A percentile compares a stretch with the other conserved stretches of the same genome.
phyloP scores from a whole-genome alignment of 1,140 invertebrate genomes.

The Penaeus chinensis region DNA sequence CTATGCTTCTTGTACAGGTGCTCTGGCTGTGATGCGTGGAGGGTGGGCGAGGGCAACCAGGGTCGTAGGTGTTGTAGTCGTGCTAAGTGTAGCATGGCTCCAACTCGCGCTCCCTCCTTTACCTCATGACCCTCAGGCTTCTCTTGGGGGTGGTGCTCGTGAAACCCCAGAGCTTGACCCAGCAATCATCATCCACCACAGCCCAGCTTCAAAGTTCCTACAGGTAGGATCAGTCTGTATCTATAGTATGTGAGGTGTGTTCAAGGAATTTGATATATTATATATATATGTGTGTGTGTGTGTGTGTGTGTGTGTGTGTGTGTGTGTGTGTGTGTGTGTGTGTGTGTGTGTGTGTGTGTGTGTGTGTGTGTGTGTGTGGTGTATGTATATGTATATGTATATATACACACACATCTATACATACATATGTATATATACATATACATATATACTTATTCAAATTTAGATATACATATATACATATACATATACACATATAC shows the following conservation, averaged over 20 bases:
- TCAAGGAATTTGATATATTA: too few relatives aligned
- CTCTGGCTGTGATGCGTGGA: slow-evolving; percentile 57
- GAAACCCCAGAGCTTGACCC: slow-evolving; percentile 61
- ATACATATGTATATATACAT: too few relatives aligned
- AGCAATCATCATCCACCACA: slow-evolving; percentile 28
- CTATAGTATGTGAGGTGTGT: neutral
- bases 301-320: too few relatives aligned
- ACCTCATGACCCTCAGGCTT: slow-evolving; percentile 58
- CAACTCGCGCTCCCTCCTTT: slow-evolving; percentile 62
- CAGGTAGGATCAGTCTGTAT: slow-evolving; percentile 22
- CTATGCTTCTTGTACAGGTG: slow-evolving; percentile 9
- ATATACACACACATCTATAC: too few relatives aligned
- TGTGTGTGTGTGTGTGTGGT: too few relatives aligned
- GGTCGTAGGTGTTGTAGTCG: slow-evolving; percentile 58
- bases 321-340: too few relatives aligned
- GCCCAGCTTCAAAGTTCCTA: slow-evolving; percentile 43
- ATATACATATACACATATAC: neutral
- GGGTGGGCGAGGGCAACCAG: slow-evolving; percentile 58
- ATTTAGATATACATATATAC: slow-evolving; percentile 6
- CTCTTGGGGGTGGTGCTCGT: slow-evolving; percentile 41
- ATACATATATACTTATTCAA: too few relatives aligned
- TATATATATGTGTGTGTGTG: too few relatives aligned
- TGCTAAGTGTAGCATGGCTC: slow-evolving; percentile 63
- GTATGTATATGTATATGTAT: too few relatives aligned
- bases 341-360: too few relatives aligned